A percentile compares a stretch with the other conserved stretches of the same genome.
Evolutionary conservation across 2,113 vertebrate genomes (phyloP).

Genomic region (Chloroceryle aenea): DNA sequence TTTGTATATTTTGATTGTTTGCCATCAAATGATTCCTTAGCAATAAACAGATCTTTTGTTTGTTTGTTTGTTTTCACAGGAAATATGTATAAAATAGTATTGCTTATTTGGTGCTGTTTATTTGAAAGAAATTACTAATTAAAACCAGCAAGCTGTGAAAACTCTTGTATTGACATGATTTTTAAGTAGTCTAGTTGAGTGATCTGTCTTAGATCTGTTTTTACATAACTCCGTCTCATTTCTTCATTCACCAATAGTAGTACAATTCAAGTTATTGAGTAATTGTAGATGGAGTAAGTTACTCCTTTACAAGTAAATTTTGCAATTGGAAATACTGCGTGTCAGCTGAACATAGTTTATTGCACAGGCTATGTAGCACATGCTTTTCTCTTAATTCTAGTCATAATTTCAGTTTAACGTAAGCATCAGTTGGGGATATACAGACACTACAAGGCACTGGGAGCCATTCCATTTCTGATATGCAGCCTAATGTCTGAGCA

Average conservation of each 20-base stretch:
- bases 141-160: neutral
- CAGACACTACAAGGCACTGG: neutral
- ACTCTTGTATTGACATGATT: neutral
- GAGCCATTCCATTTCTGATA: neutral
- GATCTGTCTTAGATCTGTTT: neutral
- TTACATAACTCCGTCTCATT: neutral
- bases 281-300: neutral
- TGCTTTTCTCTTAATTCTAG: neutral
- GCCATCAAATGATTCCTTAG: neutral
- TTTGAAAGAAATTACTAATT: constrained; percentile 18
- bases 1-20: neutral
- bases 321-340: neutral
- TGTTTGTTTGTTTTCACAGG: constrained; percentile 24
- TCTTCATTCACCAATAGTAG: neutral
- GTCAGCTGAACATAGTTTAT: neutral
- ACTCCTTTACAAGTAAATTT: neutral
- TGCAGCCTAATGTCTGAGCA: neutral
- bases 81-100: neutral
- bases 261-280: neutral
- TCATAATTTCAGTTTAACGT: neutral
- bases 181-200: neutral
- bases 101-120: constrained; percentile 1
- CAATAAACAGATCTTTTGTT: constrained; percentile 17
- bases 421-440: neutral
- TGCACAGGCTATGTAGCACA: neutral